Conservation (phyloP, 1,140 invertebrate genomes). For the Riptortus pedestris region DNA sequence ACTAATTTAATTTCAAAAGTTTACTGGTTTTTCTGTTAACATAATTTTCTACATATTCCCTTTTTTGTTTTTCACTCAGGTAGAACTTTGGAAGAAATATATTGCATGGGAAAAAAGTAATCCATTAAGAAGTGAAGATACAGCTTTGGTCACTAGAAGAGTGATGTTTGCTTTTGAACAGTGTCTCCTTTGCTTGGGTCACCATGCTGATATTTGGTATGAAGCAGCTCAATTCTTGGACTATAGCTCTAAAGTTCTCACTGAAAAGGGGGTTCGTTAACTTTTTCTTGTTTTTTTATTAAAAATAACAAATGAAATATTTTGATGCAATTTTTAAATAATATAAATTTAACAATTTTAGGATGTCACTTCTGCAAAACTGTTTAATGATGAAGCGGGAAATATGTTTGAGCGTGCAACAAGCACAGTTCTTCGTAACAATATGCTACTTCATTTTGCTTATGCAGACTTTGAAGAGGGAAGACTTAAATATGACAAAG, state of each 20-base stretch:
- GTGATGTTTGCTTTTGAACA: conserved; percentile 99
- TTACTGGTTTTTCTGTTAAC: background rate
- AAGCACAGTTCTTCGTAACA: conserved; percentile 71
- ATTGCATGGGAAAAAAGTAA: conserved; percentile 96
- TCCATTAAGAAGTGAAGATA: conserved; percentile 90
- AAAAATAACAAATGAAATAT: background rate
- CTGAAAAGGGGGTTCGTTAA: conserved; percentile 80
- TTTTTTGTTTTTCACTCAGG: conserved; percentile 44
- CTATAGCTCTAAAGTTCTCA: conserved; percentile 79
- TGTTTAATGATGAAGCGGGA: conserved; percentile 87
- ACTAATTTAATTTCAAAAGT: background rate
- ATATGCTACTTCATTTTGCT: conserved; percentile 91
- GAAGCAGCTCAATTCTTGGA: conserved; percentile 94
- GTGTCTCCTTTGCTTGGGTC: conserved; percentile 87
- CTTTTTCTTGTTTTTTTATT: conserved; percentile 11
- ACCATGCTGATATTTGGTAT: conserved; percentile 98
- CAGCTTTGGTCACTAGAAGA: conserved; percentile 77
- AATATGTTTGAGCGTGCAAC: conserved; percentile 89
- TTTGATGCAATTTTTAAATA: no score
- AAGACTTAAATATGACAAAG: conserved; percentile 90
- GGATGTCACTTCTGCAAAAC: conserved; percentile 83
- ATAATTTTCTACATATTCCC: background rate
- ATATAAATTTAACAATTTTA: conserved; percentile 34
- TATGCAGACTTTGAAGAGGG: conserved; percentile 99
- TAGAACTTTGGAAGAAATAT: conserved; percentile 99